Conservation (phyloP, 2,888 invertebrate species). For the Pogonocherus hispidulus region DNA sequence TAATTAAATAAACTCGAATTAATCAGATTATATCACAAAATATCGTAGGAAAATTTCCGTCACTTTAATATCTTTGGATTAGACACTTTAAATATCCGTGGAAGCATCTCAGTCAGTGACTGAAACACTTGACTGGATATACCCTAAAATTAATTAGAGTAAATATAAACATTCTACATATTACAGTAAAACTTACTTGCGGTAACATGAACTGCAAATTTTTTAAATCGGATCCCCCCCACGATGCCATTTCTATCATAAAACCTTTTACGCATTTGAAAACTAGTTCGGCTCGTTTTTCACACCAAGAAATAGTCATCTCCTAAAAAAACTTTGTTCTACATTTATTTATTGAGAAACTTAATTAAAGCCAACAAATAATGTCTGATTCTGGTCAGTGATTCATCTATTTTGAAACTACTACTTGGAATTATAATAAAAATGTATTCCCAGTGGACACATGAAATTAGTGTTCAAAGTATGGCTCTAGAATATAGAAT, state of each 20-base stretch:
- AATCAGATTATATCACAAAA: constrained; percentile 5
- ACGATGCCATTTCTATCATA: constrained; percentile 97
- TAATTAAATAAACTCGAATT: too few species aligned
- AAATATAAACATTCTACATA: constrained; percentile 23
- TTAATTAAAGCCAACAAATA: too few species aligned
- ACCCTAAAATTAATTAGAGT: constrained; percentile 70
- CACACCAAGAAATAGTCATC: constrained; percentile 97
- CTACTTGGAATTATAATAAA: too few species aligned
- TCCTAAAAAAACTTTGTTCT: constrained; percentile 71
- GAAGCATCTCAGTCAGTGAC: constrained; percentile 88
- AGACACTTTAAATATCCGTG: constrained; percentile 93
- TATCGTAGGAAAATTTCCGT: not conserved
- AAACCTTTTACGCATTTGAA: constrained; percentile 99
- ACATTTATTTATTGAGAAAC: too few species aligned
- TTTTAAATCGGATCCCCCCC: constrained; percentile 91
- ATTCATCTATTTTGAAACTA: too few species aligned
- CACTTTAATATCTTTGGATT: constrained; percentile 87
- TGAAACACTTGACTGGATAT: constrained; percentile 88
- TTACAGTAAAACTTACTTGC: constrained; percentile 70
- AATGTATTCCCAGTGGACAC: too few species aligned
- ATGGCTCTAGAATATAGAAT: too few species aligned
- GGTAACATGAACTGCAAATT: constrained; percentile 91
- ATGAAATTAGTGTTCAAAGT: too few species aligned
- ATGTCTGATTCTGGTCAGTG: too few species aligned
- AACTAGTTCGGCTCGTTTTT: constrained; percentile 94